A percentile compares a stretch with the other conserved stretches of the same genome.
phyloP scores from a whole-genome alignment of 2,888 invertebrate genomes.

The Lydus trimaculatus region DNA sequence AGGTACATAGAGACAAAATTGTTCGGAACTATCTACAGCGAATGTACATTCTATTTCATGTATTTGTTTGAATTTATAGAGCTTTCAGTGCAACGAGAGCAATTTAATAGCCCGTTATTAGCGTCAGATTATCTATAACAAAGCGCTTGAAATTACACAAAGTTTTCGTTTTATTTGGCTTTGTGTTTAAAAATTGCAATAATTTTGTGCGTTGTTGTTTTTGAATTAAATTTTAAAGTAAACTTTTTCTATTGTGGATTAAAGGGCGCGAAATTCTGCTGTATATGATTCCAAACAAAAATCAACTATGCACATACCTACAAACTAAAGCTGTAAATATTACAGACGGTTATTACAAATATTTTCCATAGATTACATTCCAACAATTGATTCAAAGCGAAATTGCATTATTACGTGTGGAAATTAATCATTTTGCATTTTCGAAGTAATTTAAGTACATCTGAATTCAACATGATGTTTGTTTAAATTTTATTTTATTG shows the following conservation, averaged over 20 bases:
- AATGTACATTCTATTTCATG: background rate
- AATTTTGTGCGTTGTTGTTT: background rate
- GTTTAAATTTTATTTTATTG: too few species aligned
- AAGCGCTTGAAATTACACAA: constrained; percentile 11
- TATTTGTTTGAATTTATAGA: background rate
- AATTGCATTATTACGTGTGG: too few species aligned
- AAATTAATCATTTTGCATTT: too few species aligned
- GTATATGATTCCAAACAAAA: background rate
- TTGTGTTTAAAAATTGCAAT: background rate
- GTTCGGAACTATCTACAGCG: background rate
- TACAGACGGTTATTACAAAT: background rate
- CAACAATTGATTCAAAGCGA: too few species aligned
- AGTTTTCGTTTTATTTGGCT: constrained; percentile 5
- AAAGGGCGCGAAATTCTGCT: background rate
- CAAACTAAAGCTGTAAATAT: background rate
- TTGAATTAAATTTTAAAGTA: background rate
- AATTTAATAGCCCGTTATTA: constrained; percentile 21
- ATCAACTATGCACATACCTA: background rate
- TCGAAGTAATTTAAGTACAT: too few species aligned
- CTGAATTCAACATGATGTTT: too few species aligned
- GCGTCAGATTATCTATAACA: constrained; percentile 21
- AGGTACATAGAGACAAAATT: background rate
- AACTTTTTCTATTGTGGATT: background rate
- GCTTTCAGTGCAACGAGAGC: constrained; percentile 1
- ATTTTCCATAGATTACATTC: background rate